Evolutionary conservation across 1,140 invertebrate species (phyloP), one percentile per base, ranked within the genome.

Genomic region (Leguminivora glycinivorella): DNA sequence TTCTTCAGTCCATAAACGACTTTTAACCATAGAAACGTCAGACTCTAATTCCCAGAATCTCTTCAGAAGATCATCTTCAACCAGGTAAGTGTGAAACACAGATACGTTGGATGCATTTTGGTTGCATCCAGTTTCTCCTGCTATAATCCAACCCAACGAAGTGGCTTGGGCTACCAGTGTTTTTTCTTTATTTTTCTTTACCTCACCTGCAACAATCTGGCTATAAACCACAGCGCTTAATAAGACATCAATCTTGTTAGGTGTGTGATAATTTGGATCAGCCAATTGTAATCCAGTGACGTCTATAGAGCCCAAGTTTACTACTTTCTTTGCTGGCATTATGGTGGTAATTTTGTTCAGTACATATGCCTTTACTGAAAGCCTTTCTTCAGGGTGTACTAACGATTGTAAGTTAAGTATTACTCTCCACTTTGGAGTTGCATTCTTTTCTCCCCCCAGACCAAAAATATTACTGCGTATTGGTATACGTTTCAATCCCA

Each of bases 181-280:
- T 17, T 22, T 14, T 52, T 52, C n/a, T 22, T 17, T n/a, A 14
- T 52, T 52, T 34, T 72, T 22, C 71, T 38, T 6, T 80, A 77
- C 68, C 75, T 74, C 7, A 31, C 19, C 47, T 22, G n/a, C 3
- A 17, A 52, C 14, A 19, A 52, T 52, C 14, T 52, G 47, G 47
- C 47, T 52, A 47, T 47, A 47, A 47, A 47, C 43, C 4, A 14
- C 43, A 17, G 43, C 43, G 2, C 43, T 14, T 47, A 47, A 47
- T 6, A 47, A 14, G n/a, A 47, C 43, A 14, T 47, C 43, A 47
- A 47, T 47, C 14, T 47, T 47, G 43, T 47, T 47, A 4, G 43
- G 43, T 2, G 43, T 47, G 12, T 47, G 43, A 47, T 47, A 47
- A 14, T 14, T 47, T 17, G 43, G 43, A 17, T 47, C 43, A 6